Evolutionary conservation across 2,113 vertebrate genomes (phyloP).

Genomic region (Nipponia nippon): DNA sequence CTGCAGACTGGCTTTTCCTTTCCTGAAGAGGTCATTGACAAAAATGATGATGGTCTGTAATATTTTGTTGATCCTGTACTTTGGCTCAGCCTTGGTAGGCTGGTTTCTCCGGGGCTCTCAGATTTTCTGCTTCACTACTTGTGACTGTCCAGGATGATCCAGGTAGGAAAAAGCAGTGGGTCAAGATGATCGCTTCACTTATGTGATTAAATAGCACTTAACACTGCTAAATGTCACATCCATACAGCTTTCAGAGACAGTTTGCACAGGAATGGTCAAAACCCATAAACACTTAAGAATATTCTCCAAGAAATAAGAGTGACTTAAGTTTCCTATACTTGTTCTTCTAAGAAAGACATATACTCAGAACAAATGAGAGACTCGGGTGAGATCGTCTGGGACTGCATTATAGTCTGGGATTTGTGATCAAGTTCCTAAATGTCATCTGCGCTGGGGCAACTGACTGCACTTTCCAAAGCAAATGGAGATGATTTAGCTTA

Average conservation of each 20-base stretch:
- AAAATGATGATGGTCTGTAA: neutral
- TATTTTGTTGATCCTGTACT: neutral
- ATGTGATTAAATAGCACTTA: neutral
- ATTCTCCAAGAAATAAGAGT: neutral
- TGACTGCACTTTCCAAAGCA: neutral
- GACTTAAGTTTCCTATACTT: neutral
- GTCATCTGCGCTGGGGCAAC: accelerated
- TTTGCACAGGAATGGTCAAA: neutral
- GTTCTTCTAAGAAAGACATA: neutral
- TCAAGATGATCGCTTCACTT: neutral
- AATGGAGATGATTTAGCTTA: neutral
- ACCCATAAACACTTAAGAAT: neutral
- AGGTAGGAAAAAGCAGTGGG: neutral
- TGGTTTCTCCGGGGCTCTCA: neutral
- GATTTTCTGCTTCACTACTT: neutral
- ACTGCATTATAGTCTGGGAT: neutral
- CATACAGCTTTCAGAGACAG: neutral
- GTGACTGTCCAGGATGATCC: neutral
- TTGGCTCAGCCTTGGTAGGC: neutral
- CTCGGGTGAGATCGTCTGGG: accelerated
- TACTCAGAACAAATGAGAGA: neutral
- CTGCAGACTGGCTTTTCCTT: neutral
- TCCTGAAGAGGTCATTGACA: neutral
- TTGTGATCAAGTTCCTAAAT: neutral
- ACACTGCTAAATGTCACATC: neutral